These are phyloP conservation scores for Lynx canadensis DNA, from an alignment of 2,113 vertebrate genomes.

Conservation along the genomic window DNA sequence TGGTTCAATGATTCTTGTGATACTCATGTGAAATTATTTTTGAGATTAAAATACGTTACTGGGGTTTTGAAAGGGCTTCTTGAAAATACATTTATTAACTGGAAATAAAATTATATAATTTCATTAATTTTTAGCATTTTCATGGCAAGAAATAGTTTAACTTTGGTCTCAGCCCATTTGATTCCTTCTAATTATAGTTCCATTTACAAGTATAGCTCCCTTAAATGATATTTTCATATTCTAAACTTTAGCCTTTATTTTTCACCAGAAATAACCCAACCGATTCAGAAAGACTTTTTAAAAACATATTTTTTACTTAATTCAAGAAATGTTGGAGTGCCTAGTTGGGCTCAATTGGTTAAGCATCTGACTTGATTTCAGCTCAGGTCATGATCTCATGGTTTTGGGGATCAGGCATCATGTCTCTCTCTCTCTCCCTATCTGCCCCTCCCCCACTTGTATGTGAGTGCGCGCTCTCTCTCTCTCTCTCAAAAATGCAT, in stretches of 20 bases:
- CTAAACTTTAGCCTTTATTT: not conserved
- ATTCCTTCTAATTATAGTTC: not conserved
- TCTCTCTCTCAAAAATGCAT: no score
- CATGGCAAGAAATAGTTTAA: not conserved
- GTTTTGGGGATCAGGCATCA: no score
- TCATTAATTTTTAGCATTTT: not conserved
- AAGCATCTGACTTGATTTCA: no score
- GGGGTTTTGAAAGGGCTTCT: not conserved
- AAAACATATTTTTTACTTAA: not conserved
- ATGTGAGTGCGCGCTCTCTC: no score
- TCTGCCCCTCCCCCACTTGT: no score
- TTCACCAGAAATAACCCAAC: not conserved
- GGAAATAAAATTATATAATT: not conserved
- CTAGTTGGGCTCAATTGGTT: no score
- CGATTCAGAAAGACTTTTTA: not conserved
- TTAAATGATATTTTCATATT: not conserved
- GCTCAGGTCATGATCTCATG: no score
- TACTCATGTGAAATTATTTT: not conserved
- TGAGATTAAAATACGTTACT: not conserved
- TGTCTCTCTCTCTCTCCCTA: no score
- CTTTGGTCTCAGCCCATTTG: not conserved
- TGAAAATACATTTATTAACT: slow-evolving; percentile 10
- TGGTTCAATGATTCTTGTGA: slow-evolving; percentile 19
- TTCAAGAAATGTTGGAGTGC: not conserved
- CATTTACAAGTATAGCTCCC: not conserved